Evolutionary conservation across 1,140 invertebrate genomes (phyloP), one percentile per base, ranked within the genome.

Genomic region (Zaprionus lachaisei): DNA sequence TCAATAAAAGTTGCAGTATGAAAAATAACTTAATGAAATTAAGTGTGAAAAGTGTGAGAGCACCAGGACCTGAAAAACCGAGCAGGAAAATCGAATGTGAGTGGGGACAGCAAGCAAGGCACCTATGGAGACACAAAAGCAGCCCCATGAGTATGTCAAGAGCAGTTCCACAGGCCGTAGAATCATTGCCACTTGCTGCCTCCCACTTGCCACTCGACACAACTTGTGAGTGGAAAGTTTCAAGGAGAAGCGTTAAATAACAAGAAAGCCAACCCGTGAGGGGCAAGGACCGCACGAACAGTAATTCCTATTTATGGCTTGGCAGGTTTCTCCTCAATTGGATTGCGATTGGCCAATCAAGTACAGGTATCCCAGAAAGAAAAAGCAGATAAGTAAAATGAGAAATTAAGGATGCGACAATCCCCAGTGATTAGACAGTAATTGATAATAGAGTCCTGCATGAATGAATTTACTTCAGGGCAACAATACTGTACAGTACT

Each of bases 11-110:
- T 79, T 82, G 72, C 85, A 64, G 64, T 77, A 89, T 89, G 79
- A 89, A 90, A 85, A 79, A 90, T 89, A 85, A 82, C 85, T 85
- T 89, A 89, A 89, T 89, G 85, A 89, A 89, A 89, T 89, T 89
- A 89, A 85, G 81, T 90, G 85, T 75, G 72, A 89, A 84, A 90
- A 79, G 79, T 85, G 47, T 67, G 66, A 76, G 65, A 55, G 57
- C 51, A 38, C 7, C 20, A 24, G 28, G 49, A 37, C 31, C 26
- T 54, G 22, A 15, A 54, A 38, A 14, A 20, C 56, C 54, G 51
- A 34, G 28, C 24, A 24, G 22, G 26, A 54, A 51, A 15, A 20
- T 31, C 26, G 49, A 60, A 60, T 17, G 34, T 38, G 37, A 41
- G 38, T 22, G 41, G 14, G 20, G 24, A 41, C 34, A 61, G 17